Evolutionary conservation across 1,140 invertebrate genomes (phyloP), one percentile per base, ranked within the genome.

Genomic region (Achroia grisella): DNA sequence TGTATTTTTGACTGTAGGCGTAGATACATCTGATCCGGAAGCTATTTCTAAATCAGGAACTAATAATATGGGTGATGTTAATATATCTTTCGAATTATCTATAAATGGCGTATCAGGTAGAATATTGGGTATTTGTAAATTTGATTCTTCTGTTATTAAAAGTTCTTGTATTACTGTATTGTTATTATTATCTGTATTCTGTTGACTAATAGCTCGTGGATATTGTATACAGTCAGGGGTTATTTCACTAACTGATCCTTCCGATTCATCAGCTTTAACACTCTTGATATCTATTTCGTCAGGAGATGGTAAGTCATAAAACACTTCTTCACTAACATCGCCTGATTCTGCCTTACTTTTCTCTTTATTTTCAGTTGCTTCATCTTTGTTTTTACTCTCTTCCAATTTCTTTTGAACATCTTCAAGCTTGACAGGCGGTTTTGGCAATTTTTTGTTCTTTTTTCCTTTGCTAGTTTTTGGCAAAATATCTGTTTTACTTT

Each of bases 111-210:
- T 55, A 35, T 52, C 46, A 8, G 60, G 51, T 10, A 56, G 46
- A 35, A 56, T 42, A 33, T 61, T 12, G 29, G 66, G 58, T 44
- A 70, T 58, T 8, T 39, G 47, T 36, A 68, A 50, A 39, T 63
- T 67, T 1, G 52, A 31, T 47, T 68, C 57, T 30, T 69, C 59
- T 14, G 49, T 9, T 30, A 42, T 28, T 37, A 50, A 50, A 35
- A 80, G 59, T 63, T 84, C 74, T 60, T 58, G 55, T 37, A 84
- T 82, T 8, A 66, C 17, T 33, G 52, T 78, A 49, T 75, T 80
- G 31, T 77, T 81, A 44, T 80, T 78, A 52, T 60, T 43, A 30
- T 76, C 71, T 10, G 57, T 34, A 37, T 59, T 14, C 41, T 71
- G 62, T 48, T 81, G 69, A 49, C 80, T 84, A 10, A 58, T 57